A percentile compares a stretch with the other conserved stretches of the same genome.
phyloP scores from a whole-genome alignment of 2,797 vertebrate species.

The Oreochromis grahami region DNA sequence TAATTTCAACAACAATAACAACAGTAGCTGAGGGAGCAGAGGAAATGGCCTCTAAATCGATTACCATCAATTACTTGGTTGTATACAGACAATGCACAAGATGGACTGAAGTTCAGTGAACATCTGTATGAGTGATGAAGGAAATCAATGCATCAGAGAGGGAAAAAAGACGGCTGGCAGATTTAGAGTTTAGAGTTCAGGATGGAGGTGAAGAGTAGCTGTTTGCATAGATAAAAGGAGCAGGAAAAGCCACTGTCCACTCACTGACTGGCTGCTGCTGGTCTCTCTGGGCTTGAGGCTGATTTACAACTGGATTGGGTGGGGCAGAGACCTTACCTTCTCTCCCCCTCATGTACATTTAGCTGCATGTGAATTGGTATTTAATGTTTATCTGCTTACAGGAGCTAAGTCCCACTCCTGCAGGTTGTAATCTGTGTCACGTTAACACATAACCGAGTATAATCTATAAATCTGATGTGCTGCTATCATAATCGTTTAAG shows the following conservation, averaged over 20 bases:
- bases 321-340: neutral
- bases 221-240: neutral
- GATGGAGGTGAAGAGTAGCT: neutral
- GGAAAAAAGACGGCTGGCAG: neutral
- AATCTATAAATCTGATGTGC: conserved; percentile 44
- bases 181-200: neutral
- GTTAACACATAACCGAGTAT: neutral
- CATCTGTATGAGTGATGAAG: neutral
- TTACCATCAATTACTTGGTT: neutral
- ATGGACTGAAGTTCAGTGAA: neutral
- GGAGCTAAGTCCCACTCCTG: conserved; percentile 7
- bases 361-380: neutral
- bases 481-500: conserved; percentile 50
- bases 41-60: conserved; percentile 34
- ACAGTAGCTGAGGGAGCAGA: neutral
- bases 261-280: conserved; percentile 6
- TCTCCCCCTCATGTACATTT: neutral
- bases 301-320: conserved; percentile 6
- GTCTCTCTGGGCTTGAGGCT: conserved; percentile 28
- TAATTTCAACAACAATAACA: neutral
- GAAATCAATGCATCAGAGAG: neutral
- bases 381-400: conserved; percentile 29
- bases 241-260: neutral
- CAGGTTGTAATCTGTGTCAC: conserved; percentile 20
- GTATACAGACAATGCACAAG: neutral